phyloP scores from a whole-genome alignment of 2,113 vertebrate genomes.

The Sylvietta virens region DNA sequence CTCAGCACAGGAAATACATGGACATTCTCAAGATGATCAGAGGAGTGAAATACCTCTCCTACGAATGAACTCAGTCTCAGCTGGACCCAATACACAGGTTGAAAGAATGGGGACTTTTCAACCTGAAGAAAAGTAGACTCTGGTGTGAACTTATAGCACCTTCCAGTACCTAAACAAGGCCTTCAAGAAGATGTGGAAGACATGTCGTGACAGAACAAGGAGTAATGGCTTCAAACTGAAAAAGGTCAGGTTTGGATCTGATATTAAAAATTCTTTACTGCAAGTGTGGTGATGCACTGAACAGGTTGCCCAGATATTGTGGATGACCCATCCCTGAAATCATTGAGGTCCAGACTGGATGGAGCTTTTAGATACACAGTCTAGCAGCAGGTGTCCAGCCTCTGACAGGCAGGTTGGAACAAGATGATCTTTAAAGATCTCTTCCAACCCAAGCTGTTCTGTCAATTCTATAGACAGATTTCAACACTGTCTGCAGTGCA shows the following conservation, averaged over 20 bases:
- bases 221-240: background rate
- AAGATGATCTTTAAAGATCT: background rate
- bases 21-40: background rate
- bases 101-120: background rate
- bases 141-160: background rate
- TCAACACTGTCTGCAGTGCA: background rate
- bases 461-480: background rate
- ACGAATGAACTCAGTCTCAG: background rate
- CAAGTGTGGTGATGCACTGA: background rate
- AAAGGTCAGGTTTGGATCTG: background rate
- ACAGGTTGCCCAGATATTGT: background rate
- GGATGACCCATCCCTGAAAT: background rate
- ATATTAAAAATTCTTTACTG: background rate
- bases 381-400: background rate
- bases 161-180: background rate
- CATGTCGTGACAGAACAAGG: background rate
- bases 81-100: background rate
- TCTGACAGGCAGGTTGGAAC: background rate
- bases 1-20: background rate
- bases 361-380: background rate
- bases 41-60: background rate
- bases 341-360: rapidly evolving
- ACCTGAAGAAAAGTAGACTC: background rate
- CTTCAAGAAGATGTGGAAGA: background rate
- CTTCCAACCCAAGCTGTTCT: background rate